Evolutionary conservation across 2,888 invertebrate genomes (phyloP), one percentile per base, ranked within the genome.

Genomic region (Drosophila borborema): DNA sequence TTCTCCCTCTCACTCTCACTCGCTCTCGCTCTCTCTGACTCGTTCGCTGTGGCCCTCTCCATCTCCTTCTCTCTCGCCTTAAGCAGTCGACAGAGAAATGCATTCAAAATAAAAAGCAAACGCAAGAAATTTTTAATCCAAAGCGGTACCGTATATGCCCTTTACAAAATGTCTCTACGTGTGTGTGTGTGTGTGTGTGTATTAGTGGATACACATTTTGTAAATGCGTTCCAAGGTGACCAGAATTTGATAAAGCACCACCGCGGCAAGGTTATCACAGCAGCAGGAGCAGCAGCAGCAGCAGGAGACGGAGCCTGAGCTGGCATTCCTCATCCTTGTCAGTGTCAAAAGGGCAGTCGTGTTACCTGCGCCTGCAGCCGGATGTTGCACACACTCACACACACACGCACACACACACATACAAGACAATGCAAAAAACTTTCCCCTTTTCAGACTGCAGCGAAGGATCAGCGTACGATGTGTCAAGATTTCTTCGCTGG

Each of bases 181-280:
- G 64, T 58, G 66, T 64, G 69, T 58, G 59, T 64, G 69, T 58
- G 59, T 43, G 64, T 48, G 62, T 69, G 62, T 67, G 70, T 69
- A 54, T 63, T 61, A 41, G 81, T 74, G 85, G 76, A 85, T 87
- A 89, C 79, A 81, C 69, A 85, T 87, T 87, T 78, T 79, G 67
- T 81, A 73, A 87, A 87, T 85, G 90, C 88, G 76, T 82, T 82
- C 82, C 88, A 85, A 85, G 85, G 85, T 85, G 85, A 87, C 90
- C 90, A 81, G 84, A 84, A 74, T 80, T 71, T 85, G 74, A 90
- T 76, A 82, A 86, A 82, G 82, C 90, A 85, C 84, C 84, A 89
- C 81, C 80, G 80, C 73, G 45, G 72, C 87, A 72, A 84, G 86
- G 86, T 70, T 88, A 82, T 85, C 88, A 79, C 73, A 60, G 74